phyloP scores from a whole-genome alignment of 2,888 invertebrate species.

The Drosophila nr. medialis region DNA sequence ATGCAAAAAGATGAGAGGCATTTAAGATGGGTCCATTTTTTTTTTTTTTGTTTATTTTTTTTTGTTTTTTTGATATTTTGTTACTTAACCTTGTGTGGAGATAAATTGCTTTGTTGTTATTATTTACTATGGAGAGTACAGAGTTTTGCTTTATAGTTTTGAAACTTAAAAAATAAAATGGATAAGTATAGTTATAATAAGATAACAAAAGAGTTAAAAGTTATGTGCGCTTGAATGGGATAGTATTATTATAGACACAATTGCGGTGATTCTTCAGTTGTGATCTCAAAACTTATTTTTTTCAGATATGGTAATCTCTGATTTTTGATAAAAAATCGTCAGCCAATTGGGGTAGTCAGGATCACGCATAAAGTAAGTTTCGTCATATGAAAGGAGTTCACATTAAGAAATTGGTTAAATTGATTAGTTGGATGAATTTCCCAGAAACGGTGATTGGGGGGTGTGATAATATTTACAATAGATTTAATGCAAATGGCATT shows the following conservation, averaged over 20 bases:
- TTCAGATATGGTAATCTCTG: conserved; percentile 5
- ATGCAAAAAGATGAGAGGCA: conserved; percentile 61
- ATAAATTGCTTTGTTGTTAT: conserved; percentile 70
- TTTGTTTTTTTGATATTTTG: conserved; percentile 21
- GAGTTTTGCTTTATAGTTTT: conserved; percentile 51
- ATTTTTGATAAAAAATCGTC: conserved; percentile 9
- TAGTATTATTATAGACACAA: conserved; percentile 25
- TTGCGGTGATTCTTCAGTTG: conserved; percentile 43
- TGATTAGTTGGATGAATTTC: conserved; percentile 21
- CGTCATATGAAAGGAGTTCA: conserved; percentile 42
- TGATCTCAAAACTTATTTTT: conserved; percentile 38
- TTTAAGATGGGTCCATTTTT: neutral
- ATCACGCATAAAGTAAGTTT: conserved; percentile 61
- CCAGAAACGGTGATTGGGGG: conserved; percentile 38
- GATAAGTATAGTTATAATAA: conserved; percentile 29
- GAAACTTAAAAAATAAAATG: conserved; percentile 38
- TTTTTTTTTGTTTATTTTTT: conserved; percentile 1
- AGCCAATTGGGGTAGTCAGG: conserved; percentile 38
- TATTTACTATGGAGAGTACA: conserved; percentile 72
- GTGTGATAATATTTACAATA: conserved; percentile 66
- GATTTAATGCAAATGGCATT: conserved; percentile 52
- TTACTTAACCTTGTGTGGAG: conserved; percentile 78
- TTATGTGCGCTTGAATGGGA: conserved; percentile 56
- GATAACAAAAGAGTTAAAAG: conserved; percentile 37
- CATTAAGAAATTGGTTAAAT: conserved; percentile 52